Evolutionary conservation across 2,888 invertebrate species (phyloP).

Genomic region (Machimus atricapillus): DNA sequence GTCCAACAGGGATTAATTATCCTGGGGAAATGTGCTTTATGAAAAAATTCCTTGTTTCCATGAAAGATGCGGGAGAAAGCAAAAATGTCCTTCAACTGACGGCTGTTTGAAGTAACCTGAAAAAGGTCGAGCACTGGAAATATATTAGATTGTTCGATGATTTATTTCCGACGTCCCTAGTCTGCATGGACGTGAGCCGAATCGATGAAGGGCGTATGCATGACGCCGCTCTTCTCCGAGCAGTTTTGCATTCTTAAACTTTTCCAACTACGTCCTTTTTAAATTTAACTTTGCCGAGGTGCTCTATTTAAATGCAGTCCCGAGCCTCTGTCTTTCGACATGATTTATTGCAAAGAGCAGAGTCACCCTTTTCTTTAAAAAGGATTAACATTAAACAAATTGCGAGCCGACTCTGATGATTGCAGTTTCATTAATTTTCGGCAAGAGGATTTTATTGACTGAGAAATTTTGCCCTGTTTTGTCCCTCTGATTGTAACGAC

Average conservation of each 20-base stretch:
- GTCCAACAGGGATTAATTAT: slow-evolving; percentile 36
- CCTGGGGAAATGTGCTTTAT: slow-evolving; percentile 39
- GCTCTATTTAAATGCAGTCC: slow-evolving; percentile 24
- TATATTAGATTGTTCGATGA: slow-evolving; percentile 47
- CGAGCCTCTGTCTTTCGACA: background rate
- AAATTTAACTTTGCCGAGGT: background rate
- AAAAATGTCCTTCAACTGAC: slow-evolving; percentile 39
- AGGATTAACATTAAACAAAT: slow-evolving; percentile 18
- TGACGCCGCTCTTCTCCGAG: slow-evolving; percentile 28
- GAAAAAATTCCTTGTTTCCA: slow-evolving; percentile 44
- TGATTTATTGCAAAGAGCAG: slow-evolving; percentile 18
- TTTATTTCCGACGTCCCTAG: slow-evolving; percentile 45
- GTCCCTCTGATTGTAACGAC: background rate
- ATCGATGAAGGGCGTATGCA: slow-evolving; percentile 40
- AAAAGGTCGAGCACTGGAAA: slow-evolving; percentile 36
- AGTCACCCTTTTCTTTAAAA: slow-evolving; percentile 12
- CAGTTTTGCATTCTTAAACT: slow-evolving; percentile 19
- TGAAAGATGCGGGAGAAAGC: background rate
- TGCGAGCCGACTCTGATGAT: background rate
- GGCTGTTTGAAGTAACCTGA: slow-evolving; percentile 5
- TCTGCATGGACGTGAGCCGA: slow-evolving; percentile 44
- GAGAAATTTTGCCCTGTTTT: background rate
- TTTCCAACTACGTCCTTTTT: slow-evolving; percentile 22
- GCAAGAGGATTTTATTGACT: slow-evolving; percentile 23
- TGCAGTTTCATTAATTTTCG: background rate